Percentiles rank a stretch among this genome's conserved stretches.
phyloP scores from a whole-genome alignment of 2,888 invertebrate genomes.

The Noctua janthe region DNA sequence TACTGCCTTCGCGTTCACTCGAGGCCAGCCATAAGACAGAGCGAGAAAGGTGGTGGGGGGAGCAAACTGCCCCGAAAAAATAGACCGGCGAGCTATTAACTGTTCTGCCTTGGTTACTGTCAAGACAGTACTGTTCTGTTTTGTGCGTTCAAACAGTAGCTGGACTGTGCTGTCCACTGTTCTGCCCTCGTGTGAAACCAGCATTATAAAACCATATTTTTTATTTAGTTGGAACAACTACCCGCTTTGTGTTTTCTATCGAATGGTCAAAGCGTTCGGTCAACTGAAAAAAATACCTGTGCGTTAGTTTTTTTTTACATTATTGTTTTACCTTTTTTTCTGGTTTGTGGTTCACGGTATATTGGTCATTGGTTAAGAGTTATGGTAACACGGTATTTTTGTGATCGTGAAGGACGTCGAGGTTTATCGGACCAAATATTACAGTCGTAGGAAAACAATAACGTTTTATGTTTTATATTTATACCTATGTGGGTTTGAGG shows the following conservation, averaged over 20 bases:
- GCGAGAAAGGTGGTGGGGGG: no score
- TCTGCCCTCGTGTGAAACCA: no score
- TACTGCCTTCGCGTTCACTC: no score
- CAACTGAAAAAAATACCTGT: slow-evolving; percentile 43
- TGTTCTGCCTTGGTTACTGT: no score
- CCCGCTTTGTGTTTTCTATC: slow-evolving; percentile 33
- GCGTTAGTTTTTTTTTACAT: slow-evolving; percentile 34
- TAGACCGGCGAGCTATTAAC: no score
- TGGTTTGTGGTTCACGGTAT: slow-evolving; percentile 18
- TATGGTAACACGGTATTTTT: slow-evolving; percentile 7
- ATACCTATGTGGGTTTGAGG: no score
- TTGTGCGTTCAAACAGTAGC: no score
- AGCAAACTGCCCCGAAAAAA: no score
- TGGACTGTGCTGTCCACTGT: no score
- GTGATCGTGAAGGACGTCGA: neutral
- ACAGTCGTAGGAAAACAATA: neutral
- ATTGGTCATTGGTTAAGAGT: slow-evolving; percentile 8
- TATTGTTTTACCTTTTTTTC: slow-evolving; percentile 43
- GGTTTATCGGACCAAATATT: neutral
- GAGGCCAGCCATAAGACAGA: no score
- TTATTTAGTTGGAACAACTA: slow-evolving; percentile 23
- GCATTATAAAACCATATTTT: slow-evolving; percentile 28
- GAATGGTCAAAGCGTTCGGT: slow-evolving; percentile 49
- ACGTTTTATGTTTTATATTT: neutral
- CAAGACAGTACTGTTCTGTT: no score